Evolutionary conservation across 2,888 invertebrate species (phyloP), one percentile per base, ranked within the genome.

Genomic region (Copidosoma aretas): DNA sequence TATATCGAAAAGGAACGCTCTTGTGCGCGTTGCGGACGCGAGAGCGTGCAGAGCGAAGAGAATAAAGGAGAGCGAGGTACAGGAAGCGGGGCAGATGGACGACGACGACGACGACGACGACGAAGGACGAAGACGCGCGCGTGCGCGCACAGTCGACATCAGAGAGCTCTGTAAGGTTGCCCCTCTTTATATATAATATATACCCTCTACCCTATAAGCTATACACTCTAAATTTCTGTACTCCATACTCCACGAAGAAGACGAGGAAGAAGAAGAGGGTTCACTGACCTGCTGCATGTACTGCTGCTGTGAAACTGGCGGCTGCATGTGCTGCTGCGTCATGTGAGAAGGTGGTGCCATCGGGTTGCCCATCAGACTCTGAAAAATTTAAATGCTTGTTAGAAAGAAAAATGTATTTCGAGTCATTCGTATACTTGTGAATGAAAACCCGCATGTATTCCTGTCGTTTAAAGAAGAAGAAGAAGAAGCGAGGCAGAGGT

Each of bases 281-380:
- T 75, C 69, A 78, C 79, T 77, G 73, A 84, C 84, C 83, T 84
- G 82, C 78, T 82, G 84, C 82, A 84, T 84, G 72, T 84, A 84
- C 71, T 83, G 81, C 73, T 82, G 81, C 75, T 82, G 83, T 54
- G 81, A 77, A 66, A 83, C 82, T 75, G 82, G 83, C 75, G 81
- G 79, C 54, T 70, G 70, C 72, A 72, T 71, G 67, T 72, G 72
- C 65, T 78, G 80, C 74, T 81, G 82, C 74, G 81, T 75, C 77
- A 83, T 82, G 71, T 82, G 83, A 57, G 81, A 73, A 74, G 77
- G 79, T 71, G 81, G 79, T 73, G 79, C 79, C 83, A 83, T 83
- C 61, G 80, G 78, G 71, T 76, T 82, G 53, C 79, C 75, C 79
- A 83, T 82, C 76, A 83, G 74, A 70, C 74, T 76, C 83, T 82